Evolutionary conservation across 2,888 invertebrate genomes (phyloP), one percentile per base, ranked within the genome.

Genomic region (Balanococcus diminutus): DNA sequence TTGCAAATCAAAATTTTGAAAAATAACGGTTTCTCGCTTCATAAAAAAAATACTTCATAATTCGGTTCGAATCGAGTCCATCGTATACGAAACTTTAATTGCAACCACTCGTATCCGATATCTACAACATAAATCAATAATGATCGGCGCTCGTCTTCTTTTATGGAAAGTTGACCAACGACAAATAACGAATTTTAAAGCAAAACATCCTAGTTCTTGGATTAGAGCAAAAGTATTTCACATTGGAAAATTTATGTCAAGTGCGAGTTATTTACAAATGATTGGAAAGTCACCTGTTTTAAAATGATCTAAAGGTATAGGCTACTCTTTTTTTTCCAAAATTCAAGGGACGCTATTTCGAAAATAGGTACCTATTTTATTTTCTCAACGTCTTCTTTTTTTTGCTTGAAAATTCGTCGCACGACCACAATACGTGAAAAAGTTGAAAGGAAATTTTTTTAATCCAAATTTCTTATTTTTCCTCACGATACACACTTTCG

Each of bases 131-230:
- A 79, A 79, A 79, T 79, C 75, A 79, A 25, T 28, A 79, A n/a
- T 22, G 9, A 79, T 79, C 75, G 22, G 8, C 28, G 36, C 1
- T 67, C 28, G 28, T 67, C 67, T 79, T 79, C 75, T 79, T 79
- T 79, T 79, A 79, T 32, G 75, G 75, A 79, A 79, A 36, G 75
- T 79, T 79, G 75, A 79, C 31, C 32, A 79, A 79, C 75, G 75
- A 79, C 67, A 67, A 79, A 36, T 28, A 22, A 79, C 75, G 75
- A 79, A 79, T 79, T 79, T 67, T 28, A 67, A 79, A 79, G 36
- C 75, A 79, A 36, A 79, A 36, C 75, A 36, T 79, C 75, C 75
- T 67, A 67, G 67, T 67, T 67, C 56, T 6, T 56, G 22, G 16
- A 67, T 67, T 28, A 67, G 22, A 28, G 19, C 28, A 67, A 67